Base-by-base conservation (phyloP, 2,888 invertebrate genomes). In the Dexiosoma caninum region DNA sequence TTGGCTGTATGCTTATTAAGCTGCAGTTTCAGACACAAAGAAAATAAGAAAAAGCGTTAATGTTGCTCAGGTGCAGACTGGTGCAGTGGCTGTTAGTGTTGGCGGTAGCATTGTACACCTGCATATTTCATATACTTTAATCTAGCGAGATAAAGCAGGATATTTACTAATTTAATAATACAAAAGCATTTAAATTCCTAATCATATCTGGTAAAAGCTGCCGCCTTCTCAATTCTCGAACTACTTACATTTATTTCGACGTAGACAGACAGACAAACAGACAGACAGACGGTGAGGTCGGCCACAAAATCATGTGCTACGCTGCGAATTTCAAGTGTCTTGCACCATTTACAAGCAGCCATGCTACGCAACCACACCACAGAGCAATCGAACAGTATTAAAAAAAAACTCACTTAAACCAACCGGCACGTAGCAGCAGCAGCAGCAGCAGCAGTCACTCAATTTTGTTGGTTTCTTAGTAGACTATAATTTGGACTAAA, bases 101-200 rank as follows among this genome's bases (percentile, higher is more conserved):
- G 75, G 70, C 62, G 67, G 72, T 80, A 53, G 82, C 78, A 55
- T 71, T 69, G 83, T 75, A 57, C 83, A 82, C 79, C 77, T 78
- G 77, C 74, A 78, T 57, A 46, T 44, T 75, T 57, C 10, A 37
- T 66, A 76, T 66, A 71, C 74, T 79, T 70, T 59, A 74, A 70
- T 78, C 76, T 75, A 57, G 35, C 64, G 75, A 71, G 81, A 75
- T 81, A 79, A 75, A 64, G 78, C 78, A 77, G 87, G 86, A 87
- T 88, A 88, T 88, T 88, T 88, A 89, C 89, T 89, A 89, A 89
- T 89, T 89, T 89, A 89, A 89, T 89, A 89, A 89, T 89, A 89
- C 87, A 88, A 89, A 89, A 88, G 89, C 89, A 89, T 89, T 89
- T 89, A 89, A 89, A 88, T 89, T 88, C 88, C 89, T 89, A 89